Conservation (phyloP, 1,140 invertebrate genomes). For the Eumaeus atala region DNA sequence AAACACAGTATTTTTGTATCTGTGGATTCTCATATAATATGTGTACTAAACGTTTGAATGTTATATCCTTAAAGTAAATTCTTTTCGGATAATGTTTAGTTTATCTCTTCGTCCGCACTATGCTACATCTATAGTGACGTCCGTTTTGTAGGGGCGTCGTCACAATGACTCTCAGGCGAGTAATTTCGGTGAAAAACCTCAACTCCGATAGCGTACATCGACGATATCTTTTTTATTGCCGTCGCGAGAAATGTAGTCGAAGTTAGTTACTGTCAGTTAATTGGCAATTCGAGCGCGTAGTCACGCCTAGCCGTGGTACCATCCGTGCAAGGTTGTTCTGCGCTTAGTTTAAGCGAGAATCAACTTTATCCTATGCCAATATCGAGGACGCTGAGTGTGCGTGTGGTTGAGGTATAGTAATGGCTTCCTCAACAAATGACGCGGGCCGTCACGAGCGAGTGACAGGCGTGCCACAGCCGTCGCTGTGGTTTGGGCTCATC, state of each 20-base stretch:
- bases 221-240: constrained; percentile 37
- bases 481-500: constrained; percentile 15
- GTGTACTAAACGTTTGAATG: too few relatives aligned
- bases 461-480: constrained; percentile 20
- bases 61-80: too few relatives aligned
- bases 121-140: background rate
- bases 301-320: constrained; percentile 35
- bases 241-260: constrained; percentile 40
- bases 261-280: constrained; percentile 51
- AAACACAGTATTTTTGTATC: too few relatives aligned
- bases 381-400: background rate
- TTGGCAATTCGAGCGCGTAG: constrained; percentile 52
- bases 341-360: background rate
- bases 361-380: background rate
- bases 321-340: background rate
- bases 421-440: constrained; percentile 31
- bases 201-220: constrained; percentile 17
- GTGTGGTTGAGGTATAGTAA: constrained; percentile 13
- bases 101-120: constrained; percentile 3
- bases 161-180: constrained; percentile 23
- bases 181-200: constrained; percentile 22
- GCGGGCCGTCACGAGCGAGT: constrained; percentile 30
- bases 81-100: background rate
- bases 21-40: too few relatives aligned
- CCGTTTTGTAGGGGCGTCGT: constrained; percentile 8